Base-by-base conservation (phyloP, 2,113 vertebrate species). In the Spermophilus dauricus region DNA sequence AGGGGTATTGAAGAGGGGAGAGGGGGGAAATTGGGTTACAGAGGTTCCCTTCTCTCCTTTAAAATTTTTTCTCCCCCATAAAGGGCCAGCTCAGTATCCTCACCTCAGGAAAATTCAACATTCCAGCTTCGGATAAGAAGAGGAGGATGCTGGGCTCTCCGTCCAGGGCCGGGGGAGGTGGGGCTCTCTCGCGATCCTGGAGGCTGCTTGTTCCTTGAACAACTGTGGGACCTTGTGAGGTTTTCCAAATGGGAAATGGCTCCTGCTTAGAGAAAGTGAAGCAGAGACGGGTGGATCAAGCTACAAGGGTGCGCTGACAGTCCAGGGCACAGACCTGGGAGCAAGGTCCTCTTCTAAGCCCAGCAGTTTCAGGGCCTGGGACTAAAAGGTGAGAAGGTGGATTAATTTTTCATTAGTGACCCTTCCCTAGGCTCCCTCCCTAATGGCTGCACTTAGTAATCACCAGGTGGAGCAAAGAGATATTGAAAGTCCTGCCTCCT, bases 151-250 rank as follows among this genome's bases (percentile, higher is more conserved):
- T 5, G 65, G 2, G 7, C 8, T 16, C 8, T 39, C 12, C 12
- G 48, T 13, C 48, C 48, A 13, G 24, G n/a, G 42, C 17, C 17
- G 26, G 5, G 13, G 28, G 34, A 0, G 5, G 24, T 51, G 14
- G 51, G 51, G 51, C 51, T 53, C 14, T 14, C 51, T 53, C 2
- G n/a, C 53, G 51, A 37, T 72, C 7, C 53, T 70, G 2, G 7
- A 16, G 1, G 37, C 4, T 5, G 37, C 6, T 53, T 4, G 12
- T 61, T 45, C 22, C 61, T 53, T 10, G n/a, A 26, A 75, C 48
- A 24, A 6, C 5, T 34, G n/a, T 20, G 0, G 26, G 39, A 9
- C 22, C 45, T 0, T 2, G 53, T 4, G 20, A 69, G 77, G 0
- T 17, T 93, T 94, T 42, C 53, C 65, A 56, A 9, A n/a, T 1